Evolutionary conservation across 2,797 vertebrate species (phyloP), one percentile per base, ranked within the genome.

Genomic region (Catharus ustulatus): DNA sequence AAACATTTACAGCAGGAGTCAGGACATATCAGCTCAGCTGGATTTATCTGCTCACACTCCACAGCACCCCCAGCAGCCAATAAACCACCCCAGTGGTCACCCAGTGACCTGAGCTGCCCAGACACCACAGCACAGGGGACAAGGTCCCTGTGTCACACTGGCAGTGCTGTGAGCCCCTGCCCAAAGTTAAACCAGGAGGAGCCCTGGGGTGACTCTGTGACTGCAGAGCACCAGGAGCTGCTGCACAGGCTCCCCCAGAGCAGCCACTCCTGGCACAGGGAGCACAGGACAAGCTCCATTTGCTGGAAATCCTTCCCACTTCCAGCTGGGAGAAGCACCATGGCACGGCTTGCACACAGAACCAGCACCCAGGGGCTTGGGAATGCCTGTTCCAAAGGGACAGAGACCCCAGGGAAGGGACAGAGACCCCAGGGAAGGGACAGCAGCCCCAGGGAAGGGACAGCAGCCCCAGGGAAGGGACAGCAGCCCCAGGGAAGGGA

Each of bases 81-180:
- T 5, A 58, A 84, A 32, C 3, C 76, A 30, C 16, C 5, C 34
- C 2, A 8, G 57, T 6, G 73, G 23, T 49, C 87, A 80, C 29
- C 1, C 3, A 71, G 57, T 5, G 48, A 42, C 61, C 77, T 3
- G 24, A 71, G 32, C 18, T 7, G 24, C 20, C 54, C 0, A 0
- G 36, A 6, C 52, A 42, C 5, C n/a, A 24, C 4, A 3, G 2
- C 52, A 6, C 51, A 9, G 6, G 46, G 68, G 63, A 73, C 13
- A 11, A 83, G 77, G 55, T 5, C 38, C 22, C 34, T 3, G 19
- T 4, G 69, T 3, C 6, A 20, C 30, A 32, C 29, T 0, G 20
- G 43, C 72, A 62, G 71, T 1, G 3, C 40, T 14, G 59, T 3
- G 19, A 64, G 5, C 10, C 3, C 3, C 24, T 12, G 17, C 42